Base-by-base conservation (phyloP, 1,140 invertebrate species). In the Lasioglossum albipes region DNA sequence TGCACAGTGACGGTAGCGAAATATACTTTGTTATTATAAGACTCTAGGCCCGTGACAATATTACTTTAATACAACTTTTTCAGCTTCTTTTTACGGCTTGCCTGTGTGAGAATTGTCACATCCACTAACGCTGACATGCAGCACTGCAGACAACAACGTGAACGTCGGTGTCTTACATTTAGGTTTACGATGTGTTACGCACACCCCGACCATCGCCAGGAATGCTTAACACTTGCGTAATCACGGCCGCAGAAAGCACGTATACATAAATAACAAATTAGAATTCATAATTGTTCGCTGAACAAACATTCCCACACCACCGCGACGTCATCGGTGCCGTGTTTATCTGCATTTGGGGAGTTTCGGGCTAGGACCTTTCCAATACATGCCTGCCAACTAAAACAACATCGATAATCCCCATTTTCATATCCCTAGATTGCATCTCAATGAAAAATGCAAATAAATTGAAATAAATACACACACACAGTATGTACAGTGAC, bases 191-290 rank as follows among this genome's bases (percentile, higher is more conserved):
- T 1, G 13, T 7, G 22, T 41, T 45, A 42, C 49, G 36, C 18
- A 73, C 31, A 65, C 36, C 45, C 22, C 13, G 7, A 31, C 4
- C 59, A 73, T 72, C 54, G 18, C 52, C 49, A 7, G 10, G 2
- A 71, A 65, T 18, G n/a, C 16, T 73, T 74, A 7, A 71, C 61
- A 79, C 22, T 76, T 69, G 41, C 52, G 12, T 22, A 66, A 73
- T 79, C 45, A 57, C 41, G 20, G 0, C 31, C 65, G 49, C 61
- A 71, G 31, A 65, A 45, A 42, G 65, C 62, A 18, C 7, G 22
- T n/a, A 49, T 72, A 66, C 7, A 31, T 74, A n/a, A 79, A 65
- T 73, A 57, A 66, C 54, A 42, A 66, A 42, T 73, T 73, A 16
- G 10, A 73, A 79, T 65, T 57, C 61, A 31, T 54, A 45, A 54